Evolutionary conservation across 2,797 vertebrate genomes (phyloP).

Genomic region (Fistularia tabacaria): DNA sequence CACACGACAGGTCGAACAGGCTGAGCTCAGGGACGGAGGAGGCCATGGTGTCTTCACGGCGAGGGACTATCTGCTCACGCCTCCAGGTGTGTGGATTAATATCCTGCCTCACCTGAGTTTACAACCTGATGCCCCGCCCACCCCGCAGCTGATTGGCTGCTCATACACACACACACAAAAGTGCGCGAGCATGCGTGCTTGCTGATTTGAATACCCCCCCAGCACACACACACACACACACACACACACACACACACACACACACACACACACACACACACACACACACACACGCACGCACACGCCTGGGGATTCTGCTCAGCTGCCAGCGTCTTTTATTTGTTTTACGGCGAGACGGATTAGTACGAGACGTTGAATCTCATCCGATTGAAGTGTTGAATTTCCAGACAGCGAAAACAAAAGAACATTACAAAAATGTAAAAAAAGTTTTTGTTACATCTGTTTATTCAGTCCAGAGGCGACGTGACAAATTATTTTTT

Average conservation of each 20-base stretch:
- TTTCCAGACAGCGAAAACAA: too few relatives aligned
- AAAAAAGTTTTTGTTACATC: too few relatives aligned
- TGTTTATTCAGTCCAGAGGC: too few relatives aligned
- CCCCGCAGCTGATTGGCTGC: conserved; percentile 25
- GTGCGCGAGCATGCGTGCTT: background rate
- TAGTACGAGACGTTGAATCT: conserved; percentile 20
- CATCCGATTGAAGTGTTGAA: too few relatives aligned
- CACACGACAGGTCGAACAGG: conserved; percentile 73
- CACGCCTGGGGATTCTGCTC: too few relatives aligned
- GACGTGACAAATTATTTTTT: too few relatives aligned
- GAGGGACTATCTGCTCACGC: conserved; percentile 11
- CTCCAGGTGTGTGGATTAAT: background rate
- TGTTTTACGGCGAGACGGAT: too few relatives aligned
- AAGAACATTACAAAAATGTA: too few relatives aligned
- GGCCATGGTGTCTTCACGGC: conserved; percentile 71
- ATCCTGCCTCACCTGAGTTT: conserved; percentile 43
- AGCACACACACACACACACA: too few relatives aligned
- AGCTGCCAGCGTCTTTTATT: background rate
- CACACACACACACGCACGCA: too few relatives aligned
- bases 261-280: too few relatives aligned
- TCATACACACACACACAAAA: background rate
- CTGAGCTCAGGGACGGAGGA: conserved; percentile 77
- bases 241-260: too few relatives aligned
- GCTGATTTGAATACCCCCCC: conserved; percentile 2
- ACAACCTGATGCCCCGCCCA: conserved; percentile 41